Evolutionary conservation across 2,797 vertebrate species (phyloP).

Genomic region (Acipenser oxyrinchus): DNA sequence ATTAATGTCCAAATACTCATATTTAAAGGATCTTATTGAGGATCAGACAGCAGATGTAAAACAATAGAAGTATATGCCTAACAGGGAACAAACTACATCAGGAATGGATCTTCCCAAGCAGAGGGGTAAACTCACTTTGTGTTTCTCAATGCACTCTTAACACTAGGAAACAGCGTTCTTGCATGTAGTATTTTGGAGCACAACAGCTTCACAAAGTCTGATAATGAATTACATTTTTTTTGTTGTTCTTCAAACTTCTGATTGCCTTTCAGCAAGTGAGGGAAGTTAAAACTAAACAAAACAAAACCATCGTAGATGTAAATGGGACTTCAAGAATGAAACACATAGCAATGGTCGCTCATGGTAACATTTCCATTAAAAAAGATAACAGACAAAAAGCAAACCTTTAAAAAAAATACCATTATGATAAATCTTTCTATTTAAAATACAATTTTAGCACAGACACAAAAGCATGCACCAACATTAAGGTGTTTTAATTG

Average conservation of each 20-base stretch:
- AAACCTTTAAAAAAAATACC: constrained; percentile 52
- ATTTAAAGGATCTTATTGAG: too few species aligned
- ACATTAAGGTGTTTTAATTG: constrained; percentile 66
- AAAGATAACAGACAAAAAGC: constrained; percentile 33
- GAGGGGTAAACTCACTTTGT: too few species aligned
- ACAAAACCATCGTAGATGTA: constrained; percentile 13
- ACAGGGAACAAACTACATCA: too few species aligned
- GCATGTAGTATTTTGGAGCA: too few species aligned
- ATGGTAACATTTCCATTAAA: constrained; percentile 71
- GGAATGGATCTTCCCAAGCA: too few species aligned
- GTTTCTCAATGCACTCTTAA: too few species aligned
- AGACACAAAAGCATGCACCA: constrained; percentile 76
- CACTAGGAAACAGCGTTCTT: too few species aligned
- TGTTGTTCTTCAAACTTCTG: constrained; percentile 29
- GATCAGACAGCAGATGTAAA: too few species aligned
- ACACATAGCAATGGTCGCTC: constrained; percentile 70
- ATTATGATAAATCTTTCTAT: constrained; percentile 20
- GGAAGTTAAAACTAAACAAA: constrained; percentile 18
- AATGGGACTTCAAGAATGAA: constrained; percentile 43
- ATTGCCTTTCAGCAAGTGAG: constrained; percentile 77
- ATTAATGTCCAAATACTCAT: too few species aligned
- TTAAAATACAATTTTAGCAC: constrained; percentile 50
- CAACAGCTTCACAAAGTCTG: too few species aligned
- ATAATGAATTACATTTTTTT: not conserved
- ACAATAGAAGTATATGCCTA: too few species aligned